Base-by-base conservation (phyloP, 2,113 vertebrate species). In the Petroica traversi region DNA sequence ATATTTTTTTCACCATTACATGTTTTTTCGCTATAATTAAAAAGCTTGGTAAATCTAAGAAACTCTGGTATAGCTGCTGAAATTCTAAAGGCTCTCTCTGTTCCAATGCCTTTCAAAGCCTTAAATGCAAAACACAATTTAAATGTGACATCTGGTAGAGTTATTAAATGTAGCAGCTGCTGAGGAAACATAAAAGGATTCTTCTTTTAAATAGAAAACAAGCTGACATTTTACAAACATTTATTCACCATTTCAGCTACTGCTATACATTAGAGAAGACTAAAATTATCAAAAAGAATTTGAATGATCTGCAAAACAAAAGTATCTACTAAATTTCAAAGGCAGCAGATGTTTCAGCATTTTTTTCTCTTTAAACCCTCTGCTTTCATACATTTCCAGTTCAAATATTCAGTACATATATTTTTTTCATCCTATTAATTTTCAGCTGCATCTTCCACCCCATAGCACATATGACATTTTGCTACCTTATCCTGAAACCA, bases 321-420 rank as follows among this genome's bases (percentile, higher is more conserved):
- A 95, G 46, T 74, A 62, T 81, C 75, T 86, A 43, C 80, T 85
- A 93, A 90, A 90, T 86, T 82, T 85, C 81, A 96, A 89, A 93
- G 91, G 66, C 46, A 96, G 79, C 95, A 96, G 91, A 95, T 96
- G 92, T 86, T 92, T 86, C 64, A 92, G 58, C n/a, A 76, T 94
- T 80, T 95, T 78, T 93, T 96, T 94, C 28, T 61, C 58, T 88
- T 91, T 87, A 77, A 95, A 64, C 5, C 4, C 28, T 51, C 40
- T 66, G 28, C 64, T 91, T 94, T 92, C 51, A 73, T 57, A 72
- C 14, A 67, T 86, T 95, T 96, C 61, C 73, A 81, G 71, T 67
- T 76, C 75, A 89, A 81, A 92, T 14, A 89, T 76, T 84, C 43
- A 58, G 8, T 51, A 25, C 3, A 18, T 40, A 16, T 33, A 12